These are phyloP conservation scores for Mesocricetus auratus DNA, from an alignment of 2,113 vertebrate species.

Conservation along the genomic window DNA sequence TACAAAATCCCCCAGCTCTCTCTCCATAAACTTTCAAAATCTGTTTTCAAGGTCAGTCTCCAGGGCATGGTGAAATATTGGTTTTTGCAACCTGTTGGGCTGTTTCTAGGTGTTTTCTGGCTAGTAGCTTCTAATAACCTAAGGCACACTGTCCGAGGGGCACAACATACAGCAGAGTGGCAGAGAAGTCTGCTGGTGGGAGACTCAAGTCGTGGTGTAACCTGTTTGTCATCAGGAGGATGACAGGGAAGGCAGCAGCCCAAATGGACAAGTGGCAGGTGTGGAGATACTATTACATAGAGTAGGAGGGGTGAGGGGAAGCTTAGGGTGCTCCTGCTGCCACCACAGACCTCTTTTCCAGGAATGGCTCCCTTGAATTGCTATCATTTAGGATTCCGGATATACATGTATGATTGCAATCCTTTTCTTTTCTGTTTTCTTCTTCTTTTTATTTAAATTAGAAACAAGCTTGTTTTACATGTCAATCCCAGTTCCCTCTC, in stretches of 20 bases:
- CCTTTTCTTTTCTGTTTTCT: not conserved
- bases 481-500: too few species aligned
- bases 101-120: not conserved
- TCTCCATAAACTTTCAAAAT: not conserved
- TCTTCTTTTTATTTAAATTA: too few species aligned
- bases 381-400: not conserved
- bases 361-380: not conserved
- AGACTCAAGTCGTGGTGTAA: not conserved
- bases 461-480: too few species aligned
- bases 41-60: not conserved
- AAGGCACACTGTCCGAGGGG: rapidly evolving
- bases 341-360: not conserved
- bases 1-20: not conserved
- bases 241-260: not conserved
- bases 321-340: not conserved
- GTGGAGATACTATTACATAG: too few species aligned
- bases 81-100: not conserved
- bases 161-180: rapidly evolving
- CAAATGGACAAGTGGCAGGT: not conserved
- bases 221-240: not conserved
- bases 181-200: not conserved
- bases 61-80: not conserved
- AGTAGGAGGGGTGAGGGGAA: rapidly evolving
- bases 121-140: not conserved
- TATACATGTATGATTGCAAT: too few species aligned